A percentile compares a stretch with the other conserved stretches of the same genome.
Conservation (phyloP, 1,140 invertebrate species). For the Meloidogyne hapla region DNA sequence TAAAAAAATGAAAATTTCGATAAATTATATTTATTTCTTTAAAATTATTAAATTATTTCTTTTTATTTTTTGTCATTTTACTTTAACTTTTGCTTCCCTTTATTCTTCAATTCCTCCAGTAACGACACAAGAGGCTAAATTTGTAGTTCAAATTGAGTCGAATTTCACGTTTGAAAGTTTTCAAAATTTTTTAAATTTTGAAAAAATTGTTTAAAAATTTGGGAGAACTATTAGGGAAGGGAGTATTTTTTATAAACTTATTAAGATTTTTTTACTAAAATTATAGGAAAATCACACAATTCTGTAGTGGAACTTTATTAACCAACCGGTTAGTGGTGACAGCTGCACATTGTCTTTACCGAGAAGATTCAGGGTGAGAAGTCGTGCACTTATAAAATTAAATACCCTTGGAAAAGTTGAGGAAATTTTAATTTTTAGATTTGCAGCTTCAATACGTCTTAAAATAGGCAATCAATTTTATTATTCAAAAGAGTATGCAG, state of each 20-base stretch:
- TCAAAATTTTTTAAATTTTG: neutral
- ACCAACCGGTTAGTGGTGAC: neutral
- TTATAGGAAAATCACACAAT: neutral
- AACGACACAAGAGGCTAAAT: neutral
- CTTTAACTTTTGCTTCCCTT: neutral
- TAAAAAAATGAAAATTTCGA: neutral
- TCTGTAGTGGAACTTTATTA: neutral
- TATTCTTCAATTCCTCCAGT: neutral
- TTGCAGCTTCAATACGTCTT: neutral
- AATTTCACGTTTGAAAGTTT: neutral
- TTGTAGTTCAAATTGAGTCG: neutral
- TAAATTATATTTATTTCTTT: too few species aligned
- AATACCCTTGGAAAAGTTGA: neutral
- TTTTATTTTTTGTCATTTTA: neutral
- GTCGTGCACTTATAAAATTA: too few species aligned
- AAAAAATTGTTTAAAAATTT: neutral
- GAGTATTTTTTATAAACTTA: too few species aligned
- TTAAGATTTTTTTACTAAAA: too few species aligned
- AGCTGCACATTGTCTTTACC: slow-evolving; percentile 5
- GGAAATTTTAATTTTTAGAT: neutral
- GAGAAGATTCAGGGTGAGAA: slow-evolving; percentile 3
- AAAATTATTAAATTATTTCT: neutral
- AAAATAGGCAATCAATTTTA: neutral
- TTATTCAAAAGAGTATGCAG: neutral
- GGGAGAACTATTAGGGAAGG: too few species aligned